A percentile compares a stretch with the other conserved stretches of the same genome.
Conservation (phyloP, 2,113 vertebrate genomes). For the Python bivittatus region DNA sequence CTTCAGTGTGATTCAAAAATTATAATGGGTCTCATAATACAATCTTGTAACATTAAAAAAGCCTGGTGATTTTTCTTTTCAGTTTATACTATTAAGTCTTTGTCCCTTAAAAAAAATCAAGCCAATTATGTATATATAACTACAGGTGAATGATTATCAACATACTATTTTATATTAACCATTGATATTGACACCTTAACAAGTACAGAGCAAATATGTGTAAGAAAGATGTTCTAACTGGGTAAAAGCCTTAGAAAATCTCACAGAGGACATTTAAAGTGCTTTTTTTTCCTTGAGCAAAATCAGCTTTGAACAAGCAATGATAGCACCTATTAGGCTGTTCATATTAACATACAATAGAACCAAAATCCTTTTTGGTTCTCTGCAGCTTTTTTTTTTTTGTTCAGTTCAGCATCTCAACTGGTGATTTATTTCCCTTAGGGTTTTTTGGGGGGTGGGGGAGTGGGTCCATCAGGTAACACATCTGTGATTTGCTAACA, state of each 20-base stretch:
- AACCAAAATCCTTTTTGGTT: no score
- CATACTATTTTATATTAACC: neutral
- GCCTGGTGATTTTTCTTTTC: no score
- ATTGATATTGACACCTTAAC: no score
- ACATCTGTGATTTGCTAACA: constrained; percentile 70
- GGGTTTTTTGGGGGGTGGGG: neutral
- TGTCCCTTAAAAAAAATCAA: no score
- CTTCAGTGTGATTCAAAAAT: neutral
- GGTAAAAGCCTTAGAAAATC: neutral
- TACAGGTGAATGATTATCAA: neutral
- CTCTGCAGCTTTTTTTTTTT: neutral
- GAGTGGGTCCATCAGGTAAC: constrained; percentile 60
- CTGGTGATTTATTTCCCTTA: constrained; percentile 64
- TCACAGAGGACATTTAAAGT: neutral
- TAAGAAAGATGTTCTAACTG: no score
- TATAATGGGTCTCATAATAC: neutral
- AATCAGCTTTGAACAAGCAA: constrained; percentile 23
- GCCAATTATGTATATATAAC: neutral
- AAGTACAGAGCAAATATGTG: neutral
- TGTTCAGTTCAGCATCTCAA: constrained; percentile 52
- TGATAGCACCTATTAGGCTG: neutral
- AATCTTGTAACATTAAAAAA: neutral
- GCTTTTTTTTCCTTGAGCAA: neutral
- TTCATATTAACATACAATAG: no score
- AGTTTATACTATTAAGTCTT: no score